Conservation (phyloP, 2,888 invertebrate genomes). For the Melinopterus prodromus region DNA sequence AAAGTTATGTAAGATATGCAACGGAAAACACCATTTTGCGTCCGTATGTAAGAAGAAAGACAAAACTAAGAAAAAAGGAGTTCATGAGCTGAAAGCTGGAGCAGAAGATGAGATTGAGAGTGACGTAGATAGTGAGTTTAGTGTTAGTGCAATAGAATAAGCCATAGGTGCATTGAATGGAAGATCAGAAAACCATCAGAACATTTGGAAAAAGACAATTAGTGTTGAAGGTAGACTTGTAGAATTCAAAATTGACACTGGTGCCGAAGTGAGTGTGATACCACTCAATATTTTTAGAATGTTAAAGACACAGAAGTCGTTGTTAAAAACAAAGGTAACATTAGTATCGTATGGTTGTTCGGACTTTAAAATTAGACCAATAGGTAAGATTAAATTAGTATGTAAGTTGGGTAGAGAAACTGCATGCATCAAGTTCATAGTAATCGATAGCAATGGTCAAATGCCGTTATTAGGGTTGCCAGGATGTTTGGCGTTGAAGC, state of each 20-base stretch:
- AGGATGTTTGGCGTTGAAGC: too few species aligned
- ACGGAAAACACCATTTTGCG: slow-evolving; percentile 6
- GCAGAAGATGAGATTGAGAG: background rate
- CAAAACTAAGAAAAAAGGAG: background rate
- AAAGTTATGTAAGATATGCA: background rate
- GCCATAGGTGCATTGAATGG: too few species aligned
- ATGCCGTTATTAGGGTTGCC: too few species aligned
- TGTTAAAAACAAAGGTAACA: background rate
- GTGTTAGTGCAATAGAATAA: background rate
- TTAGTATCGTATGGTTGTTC: background rate
- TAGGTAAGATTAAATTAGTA: background rate
- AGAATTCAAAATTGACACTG: background rate
- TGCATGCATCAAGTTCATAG: too few species aligned
- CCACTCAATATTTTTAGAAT: background rate
- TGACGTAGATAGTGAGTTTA: background rate
- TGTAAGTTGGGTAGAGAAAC: too few species aligned
- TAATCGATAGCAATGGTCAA: too few species aligned
- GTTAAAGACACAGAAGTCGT: background rate
- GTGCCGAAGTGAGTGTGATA: background rate
- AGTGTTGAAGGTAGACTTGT: background rate
- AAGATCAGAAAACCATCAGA: background rate
- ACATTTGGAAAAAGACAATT: background rate
- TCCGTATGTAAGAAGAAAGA: slow-evolving; percentile 10
- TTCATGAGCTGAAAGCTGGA: background rate
- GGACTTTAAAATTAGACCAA: background rate